These are phyloP conservation scores for Okamejei kenojei DNA, from an alignment of 2,797 vertebrate species.

Conservation along the genomic window DNA sequence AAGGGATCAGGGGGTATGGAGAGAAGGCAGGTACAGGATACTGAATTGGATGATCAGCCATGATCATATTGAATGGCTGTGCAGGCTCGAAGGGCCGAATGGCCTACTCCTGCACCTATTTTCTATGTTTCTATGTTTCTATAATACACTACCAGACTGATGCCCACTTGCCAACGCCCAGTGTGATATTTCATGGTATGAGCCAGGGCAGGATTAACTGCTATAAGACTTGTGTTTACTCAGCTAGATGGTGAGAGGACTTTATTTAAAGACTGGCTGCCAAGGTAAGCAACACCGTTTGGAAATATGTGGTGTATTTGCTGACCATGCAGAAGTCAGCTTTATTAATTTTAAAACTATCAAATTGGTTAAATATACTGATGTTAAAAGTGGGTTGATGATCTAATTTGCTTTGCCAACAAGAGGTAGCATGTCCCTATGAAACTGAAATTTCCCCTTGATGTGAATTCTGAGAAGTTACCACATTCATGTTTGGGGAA, in stretches of 20 bases:
- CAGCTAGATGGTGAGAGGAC: not conserved
- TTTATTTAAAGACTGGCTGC: slow-evolving; percentile 24
- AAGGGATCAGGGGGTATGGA: too few relatives aligned
- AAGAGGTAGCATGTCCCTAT: not conserved
- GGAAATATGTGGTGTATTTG: not conserved
- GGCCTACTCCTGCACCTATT: too few relatives aligned
- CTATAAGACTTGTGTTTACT: slow-evolving; percentile 6
- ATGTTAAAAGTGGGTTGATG: not conserved
- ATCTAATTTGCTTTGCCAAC: not conserved
- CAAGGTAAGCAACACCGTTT: slow-evolving; percentile 7
- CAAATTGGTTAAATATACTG: slow-evolving; percentile 18
- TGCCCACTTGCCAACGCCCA: slow-evolving; percentile 26
- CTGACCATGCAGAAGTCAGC: not conserved
- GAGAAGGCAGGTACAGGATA: too few relatives aligned
- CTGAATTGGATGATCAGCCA: too few relatives aligned
- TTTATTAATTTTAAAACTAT: not conserved
- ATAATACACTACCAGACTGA: not conserved
- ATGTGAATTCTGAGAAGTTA: not conserved
- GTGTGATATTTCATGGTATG: not conserved
- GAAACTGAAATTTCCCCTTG: not conserved
- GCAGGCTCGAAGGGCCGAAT: too few relatives aligned
- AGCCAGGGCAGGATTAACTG: slow-evolving; percentile 23
- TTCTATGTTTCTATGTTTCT: too few relatives aligned
- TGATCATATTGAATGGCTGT: too few relatives aligned
- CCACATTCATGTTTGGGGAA: not conserved